These are phyloP conservation scores for Drosophila azteca DNA, from an alignment of 1,140 invertebrate genomes.

Conservation along the genomic window DNA sequence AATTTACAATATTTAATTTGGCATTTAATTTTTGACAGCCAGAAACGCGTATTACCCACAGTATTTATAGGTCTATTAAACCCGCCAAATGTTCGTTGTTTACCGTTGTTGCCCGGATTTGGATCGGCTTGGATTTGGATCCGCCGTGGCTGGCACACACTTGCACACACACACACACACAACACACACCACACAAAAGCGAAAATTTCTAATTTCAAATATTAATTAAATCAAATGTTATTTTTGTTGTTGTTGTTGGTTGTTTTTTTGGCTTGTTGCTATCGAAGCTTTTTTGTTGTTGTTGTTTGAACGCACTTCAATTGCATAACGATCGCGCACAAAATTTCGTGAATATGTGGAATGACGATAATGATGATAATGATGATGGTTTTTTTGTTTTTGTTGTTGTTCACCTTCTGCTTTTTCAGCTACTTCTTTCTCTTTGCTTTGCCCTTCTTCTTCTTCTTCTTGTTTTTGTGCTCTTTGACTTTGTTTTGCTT, in stretches of 20 bases:
- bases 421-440: constrained; percentile 25
- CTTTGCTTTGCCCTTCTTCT: constrained; percentile 12
- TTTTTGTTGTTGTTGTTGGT: too few species aligned
- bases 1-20: constrained; percentile 51
- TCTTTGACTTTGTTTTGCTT: constrained; percentile 24
- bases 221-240: constrained; percentile 35
- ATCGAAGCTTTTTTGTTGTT: constrained; percentile 55
- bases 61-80: constrained; percentile 54
- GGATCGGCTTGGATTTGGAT: too few species aligned
- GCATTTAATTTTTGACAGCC: constrained; percentile 51
- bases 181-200: not conserved
- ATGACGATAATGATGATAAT: constrained; percentile 24
- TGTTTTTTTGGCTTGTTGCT: constrained; percentile 35
- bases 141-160: constrained; percentile 3
- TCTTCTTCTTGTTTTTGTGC: not conserved
- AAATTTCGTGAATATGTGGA: constrained; percentile 40
- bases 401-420: constrained; percentile 32
- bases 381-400: constrained; percentile 30
- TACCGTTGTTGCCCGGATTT: constrained; percentile 8
- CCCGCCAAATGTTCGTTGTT: constrained; percentile 16
- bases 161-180: not conserved
- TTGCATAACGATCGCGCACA: constrained; percentile 74
- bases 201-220: constrained; percentile 43
- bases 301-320: constrained; percentile 65
- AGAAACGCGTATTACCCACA: constrained; percentile 33